A percentile compares a stretch with the other conserved stretches of the same genome.
Evolutionary conservation across 2,888 invertebrate species (phyloP).

Genomic region (Lacanobia oleracea): DNA sequence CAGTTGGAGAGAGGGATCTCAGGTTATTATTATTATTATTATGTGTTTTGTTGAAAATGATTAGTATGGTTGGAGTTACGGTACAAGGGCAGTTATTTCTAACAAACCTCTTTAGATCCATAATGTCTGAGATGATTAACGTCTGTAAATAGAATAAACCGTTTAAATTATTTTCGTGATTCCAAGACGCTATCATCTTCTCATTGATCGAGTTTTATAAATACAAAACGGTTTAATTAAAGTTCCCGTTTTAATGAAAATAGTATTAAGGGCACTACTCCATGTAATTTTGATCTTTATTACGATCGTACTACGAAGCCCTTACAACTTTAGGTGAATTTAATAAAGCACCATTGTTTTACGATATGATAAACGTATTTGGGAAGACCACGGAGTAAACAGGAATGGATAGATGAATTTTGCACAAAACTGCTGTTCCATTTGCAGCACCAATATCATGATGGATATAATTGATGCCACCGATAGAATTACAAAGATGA

Average conservation of each 20-base stretch:
- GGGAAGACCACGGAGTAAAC: neutral
- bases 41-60: neutral
- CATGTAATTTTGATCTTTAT: constrained; percentile 44
- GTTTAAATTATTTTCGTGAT: neutral
- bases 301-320: constrained; percentile 28
- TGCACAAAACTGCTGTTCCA: neutral
- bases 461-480: too few species aligned
- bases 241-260: constrained; percentile 32
- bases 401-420: constrained; percentile 9
- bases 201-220: constrained; percentile 12
- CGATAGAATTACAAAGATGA: too few species aligned
- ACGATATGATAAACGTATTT: constrained; percentile 25
- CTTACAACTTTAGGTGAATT: constrained; percentile 42
- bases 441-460: neutral
- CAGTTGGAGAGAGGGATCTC: too few species aligned
- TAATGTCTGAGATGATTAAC: neutral
- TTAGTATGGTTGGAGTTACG: neutral
- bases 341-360: constrained; percentile 29
- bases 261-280: constrained; percentile 28
- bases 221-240: constrained; percentile 34
- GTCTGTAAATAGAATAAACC: neutral
- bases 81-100: neutral
- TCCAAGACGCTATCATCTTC: neutral
- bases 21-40: too few species aligned
- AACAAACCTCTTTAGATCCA: neutral